Base-by-base conservation (phyloP, 2,888 invertebrate species). In the Anthrax anthrax region DNA sequence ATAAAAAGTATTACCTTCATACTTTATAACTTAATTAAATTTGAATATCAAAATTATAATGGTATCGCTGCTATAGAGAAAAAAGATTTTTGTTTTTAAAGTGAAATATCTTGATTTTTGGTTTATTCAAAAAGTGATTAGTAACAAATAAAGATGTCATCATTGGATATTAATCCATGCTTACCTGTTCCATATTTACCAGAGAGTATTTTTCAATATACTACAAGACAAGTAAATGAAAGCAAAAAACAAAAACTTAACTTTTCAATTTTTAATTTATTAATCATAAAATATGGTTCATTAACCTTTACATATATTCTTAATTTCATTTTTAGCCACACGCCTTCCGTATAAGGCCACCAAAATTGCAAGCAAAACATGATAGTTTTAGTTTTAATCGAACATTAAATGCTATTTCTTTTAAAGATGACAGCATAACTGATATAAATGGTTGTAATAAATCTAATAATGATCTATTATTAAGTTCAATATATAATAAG, bases 401-500 rank as follows among this genome's bases (percentile, higher is more conserved):
- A n/a, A 63, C 62, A 42, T 4, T 32, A 32, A 12, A 12, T 47
- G 60, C 61, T 18, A 62, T 68, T n/a, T 67, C 68, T 1, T 68
- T 68, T 50, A 60, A 59, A 23, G 54, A 57, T 5, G 43, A 49
- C 17, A 5, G 29, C 12, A 32, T 12, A 12, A 23, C 23, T 6
- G 23, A 23, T 23, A 23, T 4, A 6, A 32, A 32, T 12, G 3
- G 29, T 12, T 3, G 12, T 12, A 32, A 12, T 12, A 12, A 47
- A 13, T 44, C 48, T 18, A 53, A 51, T 6, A 58, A 55, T 36
- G 53, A 55, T 8, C 49, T 55, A 4, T 55, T 59, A 44, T 36
- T 65, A 32, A 69, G 68, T 44, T 53, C 62, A 6, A 51, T 59
- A 10, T 71, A 70, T 50, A 66, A 73, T 42, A 66, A 61, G 13